Conservation (phyloP, 2,888 invertebrate species). For the Bellardia pandia region DNA sequence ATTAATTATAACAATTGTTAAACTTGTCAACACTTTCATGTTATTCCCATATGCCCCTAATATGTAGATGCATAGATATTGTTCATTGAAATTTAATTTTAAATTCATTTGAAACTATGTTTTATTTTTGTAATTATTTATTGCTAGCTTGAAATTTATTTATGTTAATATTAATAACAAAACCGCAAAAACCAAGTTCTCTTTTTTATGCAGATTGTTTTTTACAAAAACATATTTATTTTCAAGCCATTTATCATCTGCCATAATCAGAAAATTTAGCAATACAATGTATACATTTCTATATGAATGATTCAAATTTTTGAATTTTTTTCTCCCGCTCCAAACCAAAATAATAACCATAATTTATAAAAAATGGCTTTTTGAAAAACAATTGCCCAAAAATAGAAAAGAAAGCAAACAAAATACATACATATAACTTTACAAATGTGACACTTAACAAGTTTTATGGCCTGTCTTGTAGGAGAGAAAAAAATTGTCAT, state of each 20-base stretch:
- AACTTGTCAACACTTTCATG: too few relatives aligned
- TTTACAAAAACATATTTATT: slow-evolving; percentile 17
- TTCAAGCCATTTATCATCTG: slow-evolving; percentile 55
- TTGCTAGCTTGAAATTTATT: background rate
- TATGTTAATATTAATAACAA: background rate
- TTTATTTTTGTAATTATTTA: background rate
- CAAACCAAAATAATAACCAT: slow-evolving; percentile 56
- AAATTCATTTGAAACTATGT: background rate
- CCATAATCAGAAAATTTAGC: slow-evolving; percentile 34
- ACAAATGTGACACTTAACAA: slow-evolving; percentile 49
- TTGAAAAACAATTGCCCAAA: slow-evolving; percentile 36
- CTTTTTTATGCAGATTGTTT: background rate
- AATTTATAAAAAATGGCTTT: slow-evolving; percentile 49
- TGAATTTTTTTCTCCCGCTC: slow-evolving; percentile 10
- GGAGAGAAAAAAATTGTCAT: slow-evolving; percentile 8
- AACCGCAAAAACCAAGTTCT: background rate
- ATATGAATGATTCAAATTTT: background rate
- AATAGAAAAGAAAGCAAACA: slow-evolving; percentile 25
- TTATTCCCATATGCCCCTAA: too few relatives aligned
- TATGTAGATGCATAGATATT: too few relatives aligned
- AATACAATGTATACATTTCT: slow-evolving; percentile 11
- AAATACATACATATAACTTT: background rate
- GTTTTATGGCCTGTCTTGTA: slow-evolving; percentile 33
- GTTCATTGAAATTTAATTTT: too few relatives aligned
- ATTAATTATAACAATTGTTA: too few relatives aligned